Percentiles rank a stretch among this genome's conserved stretches.
Conservation (phyloP, 2,797 vertebrate genomes). For the Sphenopsis melanotis region DNA sequence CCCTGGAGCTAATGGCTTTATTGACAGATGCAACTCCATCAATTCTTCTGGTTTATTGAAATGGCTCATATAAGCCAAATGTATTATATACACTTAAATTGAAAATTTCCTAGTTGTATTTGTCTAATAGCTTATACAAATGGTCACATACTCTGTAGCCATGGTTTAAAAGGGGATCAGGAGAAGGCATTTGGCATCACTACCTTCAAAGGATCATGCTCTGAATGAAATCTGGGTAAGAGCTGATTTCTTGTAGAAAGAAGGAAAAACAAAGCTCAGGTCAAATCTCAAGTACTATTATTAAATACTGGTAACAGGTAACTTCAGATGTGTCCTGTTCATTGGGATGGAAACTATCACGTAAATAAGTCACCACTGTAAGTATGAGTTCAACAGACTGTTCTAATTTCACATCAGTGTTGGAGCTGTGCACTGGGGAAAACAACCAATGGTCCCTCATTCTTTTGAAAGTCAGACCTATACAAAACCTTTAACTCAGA, state of each 20-base stretch:
- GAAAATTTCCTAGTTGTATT: not conserved
- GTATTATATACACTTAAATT: not conserved
- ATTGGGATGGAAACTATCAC: not conserved
- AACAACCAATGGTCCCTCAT: not conserved
- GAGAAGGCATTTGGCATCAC: not conserved
- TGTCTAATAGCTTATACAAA: not conserved
- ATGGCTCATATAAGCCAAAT: not conserved
- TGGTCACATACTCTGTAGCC: not conserved
- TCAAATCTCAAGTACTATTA: not conserved
- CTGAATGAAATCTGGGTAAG: not conserved
- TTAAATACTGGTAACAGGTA: not conserved
- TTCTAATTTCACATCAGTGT: not conserved
- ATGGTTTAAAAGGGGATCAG: not conserved
- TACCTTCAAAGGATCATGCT: not conserved
- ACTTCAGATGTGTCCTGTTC: not conserved
- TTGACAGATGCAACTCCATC: not conserved
- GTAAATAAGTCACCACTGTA: not conserved
- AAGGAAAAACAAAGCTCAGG: not conserved
- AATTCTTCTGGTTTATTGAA: not conserved
- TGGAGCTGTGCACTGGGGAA: not conserved
- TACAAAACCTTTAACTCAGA: not conserved
- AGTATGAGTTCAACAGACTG: not conserved
- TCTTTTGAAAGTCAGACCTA: not conserved
- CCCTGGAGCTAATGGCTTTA: slow-evolving; percentile 11
- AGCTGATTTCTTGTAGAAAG: not conserved